Evolutionary conservation across 2,113 vertebrate genomes (phyloP).

Genomic region (Maccullochella peelii): DNA sequence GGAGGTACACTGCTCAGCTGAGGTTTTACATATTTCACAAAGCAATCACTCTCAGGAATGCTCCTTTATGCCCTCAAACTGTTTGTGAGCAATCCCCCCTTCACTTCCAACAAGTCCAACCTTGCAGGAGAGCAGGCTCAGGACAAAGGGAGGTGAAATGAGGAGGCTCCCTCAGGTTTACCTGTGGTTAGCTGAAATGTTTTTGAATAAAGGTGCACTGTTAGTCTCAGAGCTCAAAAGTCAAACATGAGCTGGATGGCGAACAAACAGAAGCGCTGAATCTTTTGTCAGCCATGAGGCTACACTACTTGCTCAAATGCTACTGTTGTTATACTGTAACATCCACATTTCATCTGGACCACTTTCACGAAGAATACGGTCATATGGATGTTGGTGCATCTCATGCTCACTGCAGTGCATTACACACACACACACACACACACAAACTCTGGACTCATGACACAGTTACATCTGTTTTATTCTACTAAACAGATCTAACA

Average conservation of each 20-base stretch:
- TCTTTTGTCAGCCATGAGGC: constrained; percentile 7
- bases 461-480: not conserved
- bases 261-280: constrained; percentile 61
- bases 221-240: constrained; percentile 53
- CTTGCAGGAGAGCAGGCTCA: constrained; percentile 58
- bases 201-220: constrained; percentile 52
- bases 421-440: not conserved
- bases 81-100: constrained; percentile 40
- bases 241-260: constrained; percentile 62
- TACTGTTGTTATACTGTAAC: constrained; percentile 49
- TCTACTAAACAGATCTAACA: not conserved
- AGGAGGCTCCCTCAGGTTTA: constrained; percentile 59
- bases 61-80: constrained; percentile 50
- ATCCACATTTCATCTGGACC: not conserved
- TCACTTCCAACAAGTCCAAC: constrained; percentile 69
- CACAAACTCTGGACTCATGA: no score
- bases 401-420: not conserved
- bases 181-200: constrained; percentile 55
- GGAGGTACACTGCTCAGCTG: not conserved
- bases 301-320: constrained; percentile 34
- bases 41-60: constrained; percentile 67
- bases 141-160: constrained; percentile 64
- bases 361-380: not conserved
- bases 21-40: constrained; percentile 65
- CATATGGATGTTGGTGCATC: not conserved